A percentile compares a stretch with the other conserved stretches of the same genome.
Evolutionary conservation across 2,797 vertebrate species (phyloP).

Genomic region (Acrossocheilus wenchowensis): DNA sequence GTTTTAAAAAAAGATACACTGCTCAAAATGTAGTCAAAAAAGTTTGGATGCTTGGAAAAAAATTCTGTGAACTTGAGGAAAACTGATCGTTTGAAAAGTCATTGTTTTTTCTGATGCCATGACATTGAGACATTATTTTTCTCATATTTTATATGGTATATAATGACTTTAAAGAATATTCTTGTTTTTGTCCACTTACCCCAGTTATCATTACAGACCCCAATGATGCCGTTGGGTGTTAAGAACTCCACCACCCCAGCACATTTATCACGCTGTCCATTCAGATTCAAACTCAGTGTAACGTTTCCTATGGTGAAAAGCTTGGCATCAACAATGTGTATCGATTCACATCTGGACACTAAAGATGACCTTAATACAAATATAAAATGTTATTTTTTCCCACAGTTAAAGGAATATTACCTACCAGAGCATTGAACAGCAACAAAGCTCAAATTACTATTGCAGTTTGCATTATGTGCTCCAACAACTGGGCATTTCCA

Average conservation of each 20-base stretch:
- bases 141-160: too few relatives aligned
- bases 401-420: background rate
- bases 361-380: background rate
- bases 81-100: too few relatives aligned
- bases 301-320: constrained; percentile 56
- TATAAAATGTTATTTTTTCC: background rate
- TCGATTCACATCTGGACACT: background rate
- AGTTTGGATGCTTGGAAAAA: too few relatives aligned
- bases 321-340: constrained; percentile 2
- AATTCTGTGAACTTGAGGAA: too few relatives aligned
- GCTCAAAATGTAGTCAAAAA: too few relatives aligned
- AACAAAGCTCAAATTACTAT: background rate
- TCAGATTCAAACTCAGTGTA: background rate
- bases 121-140: background rate
- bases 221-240: background rate
- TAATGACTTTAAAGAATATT: background rate
- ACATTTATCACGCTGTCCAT: constrained; percentile 48
- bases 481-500: constrained; percentile 53
- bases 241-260: constrained; percentile 65
- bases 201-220: constrained; percentile 55
- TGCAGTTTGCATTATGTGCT: too few relatives aligned
- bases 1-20: too few relatives aligned
- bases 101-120: background rate
- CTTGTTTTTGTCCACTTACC: constrained; percentile 60
- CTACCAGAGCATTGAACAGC: constrained; percentile 68